A percentile compares a stretch with the other conserved stretches of the same genome.
phyloP scores from a whole-genome alignment of 1,140 invertebrate genomes.

The Cotesia chilonis region DNA sequence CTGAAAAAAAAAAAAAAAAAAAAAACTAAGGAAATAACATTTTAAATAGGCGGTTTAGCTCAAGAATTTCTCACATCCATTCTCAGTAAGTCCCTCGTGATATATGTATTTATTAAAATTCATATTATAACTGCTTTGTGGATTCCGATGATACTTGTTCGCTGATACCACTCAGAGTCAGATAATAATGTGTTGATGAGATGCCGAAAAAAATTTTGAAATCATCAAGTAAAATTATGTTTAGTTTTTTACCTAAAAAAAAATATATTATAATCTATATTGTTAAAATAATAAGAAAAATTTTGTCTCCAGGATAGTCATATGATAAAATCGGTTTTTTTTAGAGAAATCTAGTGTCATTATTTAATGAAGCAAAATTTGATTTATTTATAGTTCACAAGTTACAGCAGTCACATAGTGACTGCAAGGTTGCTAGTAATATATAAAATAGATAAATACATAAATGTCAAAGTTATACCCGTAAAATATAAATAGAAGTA shows the following conservation, averaged over 20 bases:
- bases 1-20: slow-evolving; percentile 18
- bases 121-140: not conserved
- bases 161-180: not conserved
- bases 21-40: not conserved
- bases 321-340: too few species aligned
- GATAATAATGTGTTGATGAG: slow-evolving; percentile 29
- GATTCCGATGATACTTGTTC: slow-evolving; percentile 9
- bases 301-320: too few species aligned
- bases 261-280: too few species aligned
- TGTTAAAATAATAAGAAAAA: too few species aligned
- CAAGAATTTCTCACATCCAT: slow-evolving; percentile 24
- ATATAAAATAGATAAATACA: too few species aligned
- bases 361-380: too few species aligned
- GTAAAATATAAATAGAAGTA: too few species aligned
- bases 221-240: not conserved
- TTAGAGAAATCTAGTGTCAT: too few species aligned
- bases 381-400: too few species aligned
- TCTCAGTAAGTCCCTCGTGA: slow-evolving; percentile 31
- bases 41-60: slow-evolving; percentile 27
- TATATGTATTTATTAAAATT: slow-evolving; percentile 38
- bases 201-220: not conserved
- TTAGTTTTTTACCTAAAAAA: not conserved
- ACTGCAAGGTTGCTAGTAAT: too few species aligned
- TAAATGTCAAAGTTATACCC: too few species aligned
- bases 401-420: too few species aligned